Evolutionary conservation across 2,113 vertebrate species (phyloP).

Genomic region (Eublepharis macularius): DNA sequence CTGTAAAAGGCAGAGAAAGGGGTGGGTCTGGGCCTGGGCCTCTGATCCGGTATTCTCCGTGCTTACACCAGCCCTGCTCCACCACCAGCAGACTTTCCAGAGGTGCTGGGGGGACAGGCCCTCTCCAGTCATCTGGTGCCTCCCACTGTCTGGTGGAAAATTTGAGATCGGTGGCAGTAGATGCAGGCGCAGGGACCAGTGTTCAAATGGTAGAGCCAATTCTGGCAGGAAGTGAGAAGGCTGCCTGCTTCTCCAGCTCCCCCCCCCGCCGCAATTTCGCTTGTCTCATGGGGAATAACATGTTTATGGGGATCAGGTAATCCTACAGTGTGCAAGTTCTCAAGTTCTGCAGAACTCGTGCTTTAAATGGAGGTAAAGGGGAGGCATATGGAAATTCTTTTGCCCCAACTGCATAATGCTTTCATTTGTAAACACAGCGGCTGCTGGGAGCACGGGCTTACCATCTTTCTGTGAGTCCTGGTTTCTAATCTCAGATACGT

Average conservation of each 20-base stretch:
- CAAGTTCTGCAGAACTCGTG: neutral
- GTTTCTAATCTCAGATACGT: neutral
- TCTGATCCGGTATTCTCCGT: neutral
- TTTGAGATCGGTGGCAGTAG: neutral
- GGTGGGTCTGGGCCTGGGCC: neutral
- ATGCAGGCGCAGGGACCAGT: neutral
- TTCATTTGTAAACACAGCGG: neutral
- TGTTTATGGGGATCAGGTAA: neutral
- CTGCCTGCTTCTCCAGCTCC: neutral
- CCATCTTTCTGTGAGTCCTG: neutral
- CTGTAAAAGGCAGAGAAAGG: neutral
- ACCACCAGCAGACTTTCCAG: too few relatives aligned
- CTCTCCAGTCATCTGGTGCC: neutral
- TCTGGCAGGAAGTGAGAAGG: neutral
- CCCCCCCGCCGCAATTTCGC: too few relatives aligned
- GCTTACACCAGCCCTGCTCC: too few relatives aligned
- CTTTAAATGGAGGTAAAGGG: neutral
- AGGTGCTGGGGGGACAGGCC: too few relatives aligned
- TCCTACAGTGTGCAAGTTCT: neutral
- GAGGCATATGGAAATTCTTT: neutral
- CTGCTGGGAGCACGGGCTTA: neutral
- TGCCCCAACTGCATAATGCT: neutral
- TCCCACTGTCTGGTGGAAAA: too few relatives aligned
- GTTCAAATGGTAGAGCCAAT: neutral
- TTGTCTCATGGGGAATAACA: neutral